A percentile compares a stretch with the other conserved stretches of the same genome.
phyloP scores from a whole-genome alignment of 1,140 invertebrate genomes.

The Lasioglossum baleicum region DNA sequence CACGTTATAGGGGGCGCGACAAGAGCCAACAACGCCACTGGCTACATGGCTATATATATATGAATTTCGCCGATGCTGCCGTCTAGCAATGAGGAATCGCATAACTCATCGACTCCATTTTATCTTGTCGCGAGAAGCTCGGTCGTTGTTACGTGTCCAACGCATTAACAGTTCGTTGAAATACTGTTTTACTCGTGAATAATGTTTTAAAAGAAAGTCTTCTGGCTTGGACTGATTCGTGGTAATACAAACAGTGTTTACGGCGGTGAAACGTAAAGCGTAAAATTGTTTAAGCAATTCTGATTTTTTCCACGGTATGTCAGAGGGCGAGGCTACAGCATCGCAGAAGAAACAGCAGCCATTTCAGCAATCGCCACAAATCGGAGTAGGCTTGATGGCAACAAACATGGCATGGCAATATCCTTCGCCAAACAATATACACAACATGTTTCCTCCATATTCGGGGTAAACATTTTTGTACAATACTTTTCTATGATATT shows the following conservation, averaged over 20 bases:
- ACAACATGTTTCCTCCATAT: slow-evolving; percentile 72
- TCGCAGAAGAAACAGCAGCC: slow-evolving; percentile 77
- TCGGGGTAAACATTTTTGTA: slow-evolving; percentile 65
- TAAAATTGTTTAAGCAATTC: slow-evolving; percentile 47
- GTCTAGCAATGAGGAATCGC: neutral
- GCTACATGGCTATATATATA: too few species aligned
- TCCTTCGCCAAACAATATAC: slow-evolving; percentile 74
- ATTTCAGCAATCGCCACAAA: slow-evolving; percentile 67
- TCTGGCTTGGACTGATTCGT: slow-evolving; percentile 15
- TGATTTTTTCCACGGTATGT: slow-evolving; percentile 71
- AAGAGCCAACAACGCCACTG: too few species aligned
- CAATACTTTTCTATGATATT: neutral
- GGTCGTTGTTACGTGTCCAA: neutral
- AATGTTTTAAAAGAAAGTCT: slow-evolving; percentile 4
- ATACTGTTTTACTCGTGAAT: neutral
- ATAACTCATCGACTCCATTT: neutral
- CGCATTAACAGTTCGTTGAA: neutral
- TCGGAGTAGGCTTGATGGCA: slow-evolving; percentile 72
- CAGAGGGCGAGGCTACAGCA: slow-evolving; percentile 76
- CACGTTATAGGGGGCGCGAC: too few species aligned
- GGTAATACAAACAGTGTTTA: slow-evolving; percentile 40
- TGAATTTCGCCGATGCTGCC: neutral
- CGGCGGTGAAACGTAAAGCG: slow-evolving; percentile 20
- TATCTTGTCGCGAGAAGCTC: slow-evolving; percentile 1
- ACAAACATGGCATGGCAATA: slow-evolving; percentile 79